Base-by-base conservation (phyloP, 2,113 vertebrate species). In the Silurus asotus region DNA sequence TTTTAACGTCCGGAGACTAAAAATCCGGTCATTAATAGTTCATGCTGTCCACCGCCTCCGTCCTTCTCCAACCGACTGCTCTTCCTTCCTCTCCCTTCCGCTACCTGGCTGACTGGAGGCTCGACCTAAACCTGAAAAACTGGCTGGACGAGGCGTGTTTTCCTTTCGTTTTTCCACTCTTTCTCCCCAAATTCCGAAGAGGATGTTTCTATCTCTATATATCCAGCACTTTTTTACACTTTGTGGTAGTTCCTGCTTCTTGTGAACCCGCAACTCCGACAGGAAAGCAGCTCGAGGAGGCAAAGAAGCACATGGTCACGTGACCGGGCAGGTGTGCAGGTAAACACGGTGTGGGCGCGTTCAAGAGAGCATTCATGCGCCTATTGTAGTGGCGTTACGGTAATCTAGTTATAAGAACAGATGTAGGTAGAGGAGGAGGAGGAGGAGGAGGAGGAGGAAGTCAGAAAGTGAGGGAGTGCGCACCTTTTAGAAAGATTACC, bases 1-100 rank as follows among this genome's bases (percentile, higher is more conserved):
- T 28, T 86, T 65, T 77, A 87, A 82, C 28, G 72, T 86, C 85
- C 85, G 55, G 17, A 74, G 79, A 82, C 79, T 19, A 6, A 28
- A 9, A 45, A 45, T n/a, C n/a, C 56, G 37, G 37, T 11, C 58
- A 67, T 67, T 58, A 87, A 55, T 65, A 72, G 8, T 67, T 67
- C 86, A 87, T 87, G 58, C 72, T 79, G 45, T 82, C 48, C 76
- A 15, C 69, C 11, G 7, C 51, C 37, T 67, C 76, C 25, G 76
- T 37, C 25, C 56, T 25, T 11, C 13, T 37, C 64, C 20, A 81
- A 69, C 49, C 51, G 74, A 37, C 25, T 79, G 2, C 76, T 25
- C n/a, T 2, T 64, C 82, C 3, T 28, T 17, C 13, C n/a, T 25
- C 8, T 49, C 19, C 62, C n/a, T 65, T 13, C 67, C 23, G 53